Evolutionary conservation across 2,797 vertebrate genomes (phyloP).

Genomic region (Neostethus bicornis): DNA sequence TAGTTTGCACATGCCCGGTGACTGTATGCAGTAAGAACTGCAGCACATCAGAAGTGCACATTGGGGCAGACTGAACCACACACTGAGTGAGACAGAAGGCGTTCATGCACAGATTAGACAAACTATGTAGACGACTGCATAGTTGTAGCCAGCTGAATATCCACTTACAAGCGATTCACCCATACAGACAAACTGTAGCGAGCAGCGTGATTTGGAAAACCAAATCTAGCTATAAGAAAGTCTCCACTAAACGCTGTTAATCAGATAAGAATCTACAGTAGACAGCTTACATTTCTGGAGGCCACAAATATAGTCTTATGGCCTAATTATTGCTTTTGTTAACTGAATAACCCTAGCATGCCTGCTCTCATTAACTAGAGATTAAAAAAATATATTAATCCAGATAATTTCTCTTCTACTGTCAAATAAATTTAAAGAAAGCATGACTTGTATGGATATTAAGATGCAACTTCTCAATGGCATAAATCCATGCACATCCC

Average conservation of each 20-base stretch:
- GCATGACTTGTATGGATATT: not conserved
- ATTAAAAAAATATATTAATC: not conserved
- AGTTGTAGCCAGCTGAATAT: conserved; percentile 59
- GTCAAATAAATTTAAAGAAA: not conserved
- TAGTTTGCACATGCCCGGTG: not conserved
- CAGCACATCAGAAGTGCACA: conserved; percentile 28
- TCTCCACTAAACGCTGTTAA: conserved; percentile 29
- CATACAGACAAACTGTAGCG: conserved; percentile 50
- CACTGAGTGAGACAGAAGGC: conserved; percentile 52
- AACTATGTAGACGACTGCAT: conserved; percentile 70
- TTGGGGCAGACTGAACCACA: conserved; percentile 58
- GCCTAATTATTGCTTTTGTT: too few relatives aligned
- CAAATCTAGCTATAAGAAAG: conserved; percentile 30
- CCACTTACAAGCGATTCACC: conserved; percentile 48
- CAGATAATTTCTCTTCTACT: conserved; percentile 2
- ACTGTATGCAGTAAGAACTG: conserved; percentile 10
- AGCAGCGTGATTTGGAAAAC: conserved; percentile 37
- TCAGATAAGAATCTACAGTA: not conserved
- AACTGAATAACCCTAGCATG: conserved; percentile 18
- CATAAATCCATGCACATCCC: not conserved
- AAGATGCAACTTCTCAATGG: not conserved
- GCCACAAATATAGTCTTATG: not conserved
- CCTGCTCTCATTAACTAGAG: conserved; percentile 1
- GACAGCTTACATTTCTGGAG: not conserved
- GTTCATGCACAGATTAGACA: conserved; percentile 68